phyloP scores from a whole-genome alignment of 2,797 vertebrate species.

The Bradypodion pumilum region DNA sequence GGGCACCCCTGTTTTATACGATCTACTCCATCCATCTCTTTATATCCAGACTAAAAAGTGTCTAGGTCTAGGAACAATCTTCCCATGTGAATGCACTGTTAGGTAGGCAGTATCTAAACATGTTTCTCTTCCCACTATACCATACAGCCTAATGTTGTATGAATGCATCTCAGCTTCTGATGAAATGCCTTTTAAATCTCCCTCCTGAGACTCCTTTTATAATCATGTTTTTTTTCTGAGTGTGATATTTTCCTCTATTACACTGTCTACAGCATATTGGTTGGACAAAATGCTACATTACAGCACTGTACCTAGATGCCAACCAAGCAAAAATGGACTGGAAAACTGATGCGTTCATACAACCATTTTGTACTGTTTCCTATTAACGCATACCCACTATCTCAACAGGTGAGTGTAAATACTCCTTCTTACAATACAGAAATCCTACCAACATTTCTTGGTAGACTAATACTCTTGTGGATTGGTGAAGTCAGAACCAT shows the following conservation, averaged over 20 bases:
- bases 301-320: not conserved
- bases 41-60: not conserved
- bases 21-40: not conserved
- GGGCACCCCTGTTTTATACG: too few relatives aligned
- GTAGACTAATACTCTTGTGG: not conserved
- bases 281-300: too few relatives aligned
- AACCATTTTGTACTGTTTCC: not conserved
- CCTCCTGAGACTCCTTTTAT: not conserved
- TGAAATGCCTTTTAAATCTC: too few relatives aligned
- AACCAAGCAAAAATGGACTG: fast-evolving
- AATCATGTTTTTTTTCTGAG: not conserved
- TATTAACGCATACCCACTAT: not conserved
- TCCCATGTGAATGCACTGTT: not conserved
- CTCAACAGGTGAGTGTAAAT: not conserved
- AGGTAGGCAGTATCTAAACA: not conserved
- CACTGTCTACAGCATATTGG: not conserved
- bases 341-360: fast-evolving
- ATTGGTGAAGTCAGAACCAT: fast-evolving
- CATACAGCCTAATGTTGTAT: not conserved
- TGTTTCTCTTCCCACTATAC: too few relatives aligned
- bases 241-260: not conserved
- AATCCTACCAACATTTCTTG: fast-evolving
- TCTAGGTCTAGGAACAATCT: not conserved
- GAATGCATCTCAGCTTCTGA: too few relatives aligned
- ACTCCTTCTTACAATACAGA: fast-evolving